These are phyloP conservation scores for Busseola fusca DNA, from an alignment of 2,888 invertebrate species.

Conservation along the genomic window DNA sequence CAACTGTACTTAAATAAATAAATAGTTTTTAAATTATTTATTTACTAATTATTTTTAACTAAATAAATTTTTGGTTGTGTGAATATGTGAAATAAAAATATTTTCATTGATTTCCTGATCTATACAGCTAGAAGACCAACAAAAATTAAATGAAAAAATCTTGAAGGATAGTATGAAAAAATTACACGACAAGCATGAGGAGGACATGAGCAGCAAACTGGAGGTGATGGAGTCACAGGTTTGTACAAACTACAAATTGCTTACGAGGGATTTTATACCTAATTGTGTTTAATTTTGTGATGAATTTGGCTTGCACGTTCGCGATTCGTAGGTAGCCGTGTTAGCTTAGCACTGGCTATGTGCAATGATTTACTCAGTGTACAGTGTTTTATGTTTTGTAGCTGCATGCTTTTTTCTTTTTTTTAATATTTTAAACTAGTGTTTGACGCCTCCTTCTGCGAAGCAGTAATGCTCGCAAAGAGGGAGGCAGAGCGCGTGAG, in stretches of 20 bases:
- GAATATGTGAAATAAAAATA: too few species aligned
- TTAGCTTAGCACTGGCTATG: background rate
- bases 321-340: background rate
- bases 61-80: background rate
- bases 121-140: slow-evolving; percentile 68
- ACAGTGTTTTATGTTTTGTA: background rate
- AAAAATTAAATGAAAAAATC: slow-evolving; percentile 62
- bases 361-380: background rate
- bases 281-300: background rate
- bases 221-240: slow-evolving; percentile 71
- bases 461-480: too few species aligned
- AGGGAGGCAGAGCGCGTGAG: too few species aligned
- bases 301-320: background rate
- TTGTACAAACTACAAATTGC: background rate
- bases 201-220: slow-evolving; percentile 60
- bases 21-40: background rate
- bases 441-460: too few species aligned
- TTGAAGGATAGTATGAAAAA: slow-evolving; percentile 66
- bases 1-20: background rate
- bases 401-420: too few species aligned
- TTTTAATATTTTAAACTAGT: too few species aligned
- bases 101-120: background rate
- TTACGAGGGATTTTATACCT: background rate
- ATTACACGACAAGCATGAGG: slow-evolving; percentile 67
- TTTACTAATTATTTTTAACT: background rate